Percentiles rank a stretch among this genome's conserved stretches.
phyloP scores from a whole-genome alignment of 2,113 vertebrate species.

The Bufo gargarizans region DNA sequence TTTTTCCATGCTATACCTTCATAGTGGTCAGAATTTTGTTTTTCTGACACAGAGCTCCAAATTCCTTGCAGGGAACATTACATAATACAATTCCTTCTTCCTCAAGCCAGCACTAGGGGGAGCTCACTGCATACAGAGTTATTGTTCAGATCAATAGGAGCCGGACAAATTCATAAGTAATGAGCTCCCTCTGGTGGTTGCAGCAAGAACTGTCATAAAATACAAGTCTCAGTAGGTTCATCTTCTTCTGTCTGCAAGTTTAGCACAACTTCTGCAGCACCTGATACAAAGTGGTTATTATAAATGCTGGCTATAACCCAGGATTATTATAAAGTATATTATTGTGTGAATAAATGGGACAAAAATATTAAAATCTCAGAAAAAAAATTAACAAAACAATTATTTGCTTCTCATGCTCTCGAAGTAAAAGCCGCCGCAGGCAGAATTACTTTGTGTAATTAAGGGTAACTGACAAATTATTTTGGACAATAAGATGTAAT shows the following conservation, averaged over 20 bases:
- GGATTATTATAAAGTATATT: neutral
- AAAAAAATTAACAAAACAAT: neutral
- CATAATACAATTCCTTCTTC: too few relatives aligned
- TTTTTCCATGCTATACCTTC: too few relatives aligned
- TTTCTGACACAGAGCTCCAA: too few relatives aligned
- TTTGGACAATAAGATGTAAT: conserved; percentile 53
- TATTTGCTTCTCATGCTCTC: neutral
- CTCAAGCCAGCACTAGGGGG: neutral
- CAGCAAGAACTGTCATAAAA: neutral
- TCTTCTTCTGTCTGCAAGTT: too few relatives aligned
- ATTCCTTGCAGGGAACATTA: too few relatives aligned
- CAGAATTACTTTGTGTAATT: conserved; percentile 46
- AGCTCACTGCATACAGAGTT: neutral
- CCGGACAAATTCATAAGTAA: neutral
- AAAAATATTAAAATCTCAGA: neutral
- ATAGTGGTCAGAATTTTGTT: too few relatives aligned
- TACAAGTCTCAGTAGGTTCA: neutral
- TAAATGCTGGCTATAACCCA: neutral
- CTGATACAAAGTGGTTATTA: neutral
- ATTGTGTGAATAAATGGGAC: neutral
- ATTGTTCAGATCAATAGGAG: neutral
- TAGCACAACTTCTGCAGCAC: neutral
- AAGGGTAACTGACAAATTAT: conserved; percentile 54
- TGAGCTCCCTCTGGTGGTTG: neutral
- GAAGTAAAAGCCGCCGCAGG: neutral